Conservation (phyloP, 2,888 invertebrate genomes). For the Plebejus argus region DNA sequence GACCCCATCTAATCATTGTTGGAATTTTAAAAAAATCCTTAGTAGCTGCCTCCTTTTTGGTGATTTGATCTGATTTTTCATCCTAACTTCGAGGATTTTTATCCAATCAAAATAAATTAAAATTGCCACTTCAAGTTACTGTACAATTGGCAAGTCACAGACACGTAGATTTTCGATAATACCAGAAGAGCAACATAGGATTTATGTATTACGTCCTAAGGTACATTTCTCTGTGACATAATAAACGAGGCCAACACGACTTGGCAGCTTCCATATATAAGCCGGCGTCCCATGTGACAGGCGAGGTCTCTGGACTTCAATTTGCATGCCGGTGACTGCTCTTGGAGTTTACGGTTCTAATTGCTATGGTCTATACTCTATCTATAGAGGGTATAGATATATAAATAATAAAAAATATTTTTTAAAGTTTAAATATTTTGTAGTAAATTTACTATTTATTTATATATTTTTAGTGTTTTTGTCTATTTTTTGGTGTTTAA, state of each 20-base stretch:
- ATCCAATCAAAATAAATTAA: background rate
- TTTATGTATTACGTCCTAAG: background rate
- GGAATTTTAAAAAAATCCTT: background rate
- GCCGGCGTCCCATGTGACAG: background rate
- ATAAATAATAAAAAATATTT: too few relatives aligned
- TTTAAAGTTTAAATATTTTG: too few relatives aligned
- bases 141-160: background rate
- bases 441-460: too few relatives aligned
- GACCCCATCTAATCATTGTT: background rate
- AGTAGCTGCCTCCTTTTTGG: background rate
- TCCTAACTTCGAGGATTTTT: background rate
- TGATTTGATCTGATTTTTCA: background rate
- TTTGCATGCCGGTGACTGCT: slow-evolving; percentile 26
- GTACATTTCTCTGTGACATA: background rate
- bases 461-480: too few relatives aligned
- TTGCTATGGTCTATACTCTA: background rate
- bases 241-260: slow-evolving; percentile 20
- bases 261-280: slow-evolving; percentile 29
- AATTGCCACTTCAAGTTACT: background rate
- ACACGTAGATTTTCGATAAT: background rate
- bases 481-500: too few relatives aligned
- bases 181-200: background rate
- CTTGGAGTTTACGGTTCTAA: background rate
- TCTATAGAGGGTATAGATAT: too few relatives aligned
- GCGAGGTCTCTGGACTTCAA: slow-evolving; percentile 12